A percentile compares a stretch with the other conserved stretches of the same genome.
These are phyloP conservation scores for Ianthella basta DNA, from an alignment of 37 sponge, comb jelly and placozoan genomes.

Conservation along the genomic window DNA sequence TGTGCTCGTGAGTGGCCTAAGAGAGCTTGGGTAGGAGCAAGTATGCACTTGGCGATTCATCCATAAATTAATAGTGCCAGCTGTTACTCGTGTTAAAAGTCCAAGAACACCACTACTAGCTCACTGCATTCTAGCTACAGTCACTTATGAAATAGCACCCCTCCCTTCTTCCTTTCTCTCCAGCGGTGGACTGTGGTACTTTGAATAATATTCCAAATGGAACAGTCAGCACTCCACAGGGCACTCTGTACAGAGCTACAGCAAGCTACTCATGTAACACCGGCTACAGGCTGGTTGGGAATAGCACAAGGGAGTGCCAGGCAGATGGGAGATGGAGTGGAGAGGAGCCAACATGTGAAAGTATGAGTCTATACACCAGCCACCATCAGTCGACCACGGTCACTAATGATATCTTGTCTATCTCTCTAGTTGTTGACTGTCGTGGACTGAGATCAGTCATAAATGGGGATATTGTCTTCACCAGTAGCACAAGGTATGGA, in stretches of 20 bases:
- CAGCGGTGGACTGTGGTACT: conserved; percentile 26
- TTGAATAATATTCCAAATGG: not conserved
- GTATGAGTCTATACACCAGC: not conserved
- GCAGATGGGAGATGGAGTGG: conserved; percentile 20
- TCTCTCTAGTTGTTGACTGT: not conserved
- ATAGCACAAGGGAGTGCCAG: not conserved
- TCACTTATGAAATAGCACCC: too few relatives aligned
- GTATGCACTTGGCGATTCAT: too few relatives aligned
- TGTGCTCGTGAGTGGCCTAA: not conserved
- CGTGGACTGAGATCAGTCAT: not conserved
- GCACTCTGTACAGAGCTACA: not conserved
- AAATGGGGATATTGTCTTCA: too few relatives aligned
- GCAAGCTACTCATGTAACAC: not conserved
- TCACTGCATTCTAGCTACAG: too few relatives aligned
- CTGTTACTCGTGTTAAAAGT: too few relatives aligned
- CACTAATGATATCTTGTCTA: not conserved
- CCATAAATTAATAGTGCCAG: too few relatives aligned
- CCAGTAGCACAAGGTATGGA: too few relatives aligned
- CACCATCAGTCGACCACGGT: too few relatives aligned
- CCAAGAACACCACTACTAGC: too few relatives aligned
- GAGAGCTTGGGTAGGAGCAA: too few relatives aligned
- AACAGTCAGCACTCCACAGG: not conserved
- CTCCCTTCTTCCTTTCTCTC: not conserved
- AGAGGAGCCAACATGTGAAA: not conserved
- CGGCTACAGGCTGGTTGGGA: not conserved